Conservation (phyloP, 2,113 vertebrate genomes). For the Cisticola juncidis region DNA sequence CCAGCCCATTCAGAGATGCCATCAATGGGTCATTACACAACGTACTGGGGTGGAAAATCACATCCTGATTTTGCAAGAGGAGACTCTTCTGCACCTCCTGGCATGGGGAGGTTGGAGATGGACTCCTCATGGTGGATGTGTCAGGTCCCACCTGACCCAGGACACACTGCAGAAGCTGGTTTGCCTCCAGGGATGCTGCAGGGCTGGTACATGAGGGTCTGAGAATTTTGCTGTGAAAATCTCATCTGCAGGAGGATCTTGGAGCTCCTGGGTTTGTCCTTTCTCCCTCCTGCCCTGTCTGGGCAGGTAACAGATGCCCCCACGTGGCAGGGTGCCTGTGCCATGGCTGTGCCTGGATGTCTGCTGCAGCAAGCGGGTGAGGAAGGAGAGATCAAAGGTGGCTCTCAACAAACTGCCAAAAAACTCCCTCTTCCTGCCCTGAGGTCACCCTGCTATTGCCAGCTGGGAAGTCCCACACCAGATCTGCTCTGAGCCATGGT, state of each 20-base stretch:
- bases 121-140: fast-evolving
- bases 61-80: not conserved
- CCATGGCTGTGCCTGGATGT: not conserved
- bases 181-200: not conserved
- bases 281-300: not conserved
- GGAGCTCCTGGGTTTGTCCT: not conserved
- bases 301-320: not conserved
- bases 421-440: not conserved
- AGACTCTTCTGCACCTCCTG: not conserved
- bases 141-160: not conserved
- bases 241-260: not conserved
- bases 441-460: not conserved
- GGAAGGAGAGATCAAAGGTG: not conserved
- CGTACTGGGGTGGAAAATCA: not conserved
- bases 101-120: not conserved
- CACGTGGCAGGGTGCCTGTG: not conserved
- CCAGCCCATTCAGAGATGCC: not conserved
- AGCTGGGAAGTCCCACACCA: not conserved
- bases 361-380: not conserved
- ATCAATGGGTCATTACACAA: fast-evolving
- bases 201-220: not conserved
- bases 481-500: not conserved
- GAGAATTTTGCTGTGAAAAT: fast-evolving
- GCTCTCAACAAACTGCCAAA: not conserved
- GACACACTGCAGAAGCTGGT: not conserved